Base-by-base conservation (phyloP, 2,888 invertebrate species). In the Epicampocera succincta region DNA sequence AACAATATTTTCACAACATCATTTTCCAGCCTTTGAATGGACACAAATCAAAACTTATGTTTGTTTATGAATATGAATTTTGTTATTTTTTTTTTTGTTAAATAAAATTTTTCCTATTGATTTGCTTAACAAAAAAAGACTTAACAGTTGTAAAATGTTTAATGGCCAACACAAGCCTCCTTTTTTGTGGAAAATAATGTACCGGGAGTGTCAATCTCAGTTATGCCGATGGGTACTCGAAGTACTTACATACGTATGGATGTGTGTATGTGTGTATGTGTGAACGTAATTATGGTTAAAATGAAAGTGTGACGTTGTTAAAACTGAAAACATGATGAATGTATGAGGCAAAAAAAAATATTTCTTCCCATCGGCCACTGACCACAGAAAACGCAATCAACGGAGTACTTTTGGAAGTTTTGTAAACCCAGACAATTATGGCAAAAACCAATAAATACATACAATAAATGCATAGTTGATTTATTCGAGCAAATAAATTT, bases 111-210 rank as follows among this genome's bases (percentile, higher is more conserved):
- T 33, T 12, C 60, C 58, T 40, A 42, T 60, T 72, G 69, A 42
- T 56, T 54, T 73, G n/a, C 33, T 60, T 19, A 29, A 54, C 56
- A 48, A 66, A 40, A 71, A 72, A 76, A 46, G 61, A n/a, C 61
- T 56, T 29, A 56, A 72, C 72, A 76, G 72, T 81, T 76, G 72
- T 76, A 61, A 76, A 81, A 68, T 60, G 68, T 68, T 76, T 54
- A 76, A 76, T 76, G 76, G 80, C 33, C 66, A 42, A 29, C 29
- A 63, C 72, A 68, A 63, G 54, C 66, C 60, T 71, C 68, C 48
- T 50, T 13, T 15, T 33, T 63, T 44, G 48, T 56, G 17, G 25
- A 42, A 19, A 46, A 54, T 65, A 46, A 65, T 48, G 15, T 19
- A 19, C 40, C 46, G 25, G 65, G 21, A 69, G 25, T 69, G 40